Base-by-base conservation (phyloP, 2,113 vertebrate genomes). In the Todiramphus chloris region DNA sequence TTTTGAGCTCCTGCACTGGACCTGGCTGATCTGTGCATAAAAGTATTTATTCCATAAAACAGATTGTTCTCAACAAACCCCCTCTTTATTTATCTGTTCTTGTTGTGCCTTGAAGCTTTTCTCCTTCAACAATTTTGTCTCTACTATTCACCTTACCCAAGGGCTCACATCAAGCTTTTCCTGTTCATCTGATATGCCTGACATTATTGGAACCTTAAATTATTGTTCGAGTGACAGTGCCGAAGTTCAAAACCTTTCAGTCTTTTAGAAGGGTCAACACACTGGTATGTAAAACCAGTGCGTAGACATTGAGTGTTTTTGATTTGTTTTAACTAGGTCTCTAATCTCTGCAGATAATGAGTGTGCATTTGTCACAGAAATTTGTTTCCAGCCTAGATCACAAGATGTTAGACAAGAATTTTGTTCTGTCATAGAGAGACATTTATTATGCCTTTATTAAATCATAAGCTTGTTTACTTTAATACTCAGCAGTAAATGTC, bases 261-360 rank as follows among this genome's bases (percentile, higher is more conserved):
- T 93, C 55, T 93, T 86, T 75, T 84, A 27, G 41, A 93, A 59
- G 51, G 90, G 76, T 97, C 93, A 96, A 33, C 75, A 86, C 56
- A 41, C 74, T 92, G 62, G 31, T 84, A 58, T 95, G 76, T 72
- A 84, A 94, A 94, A 84, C 73, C 73, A 72, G 9, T 53, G 66
- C 48, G 43, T 4, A 91, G 70, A 95, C 80, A 76, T 15, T 82
- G 83, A 95, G 80, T 77, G 83, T 0, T 79, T 96, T 89, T 93
- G 74, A 82, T 96, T 96, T 93, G 68, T 69, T 93, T 92, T 95
- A 94, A 91, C 58, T 77, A 90, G 67, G 84, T 89, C 63, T 92
- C 60, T 92, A 96, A 97, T 97, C 80, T 97, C 80, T 82, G 81
- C 88, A 91, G 83, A 96, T 93, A 93, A 93, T 91, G 85, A 94